Evolutionary conservation across 1,140 invertebrate genomes (phyloP).

Genomic region (Drosophila parvula): DNA sequence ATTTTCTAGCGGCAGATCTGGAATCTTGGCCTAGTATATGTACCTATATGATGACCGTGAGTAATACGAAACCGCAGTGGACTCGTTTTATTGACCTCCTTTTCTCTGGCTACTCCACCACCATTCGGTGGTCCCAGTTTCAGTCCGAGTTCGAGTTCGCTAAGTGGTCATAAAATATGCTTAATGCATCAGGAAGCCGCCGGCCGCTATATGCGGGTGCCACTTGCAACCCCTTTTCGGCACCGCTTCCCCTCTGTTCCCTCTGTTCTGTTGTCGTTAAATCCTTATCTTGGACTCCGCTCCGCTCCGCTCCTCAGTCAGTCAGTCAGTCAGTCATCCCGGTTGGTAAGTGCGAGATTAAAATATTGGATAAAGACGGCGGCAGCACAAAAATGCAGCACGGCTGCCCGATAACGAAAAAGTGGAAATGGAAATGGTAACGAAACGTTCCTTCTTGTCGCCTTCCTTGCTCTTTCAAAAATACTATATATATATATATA

Average conservation of each 20-base stretch:
- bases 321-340: conserved; percentile 42
- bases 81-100: conserved; percentile 64
- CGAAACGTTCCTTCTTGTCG: conserved; percentile 44
- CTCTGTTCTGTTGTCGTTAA: conserved; percentile 46
- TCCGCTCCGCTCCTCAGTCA: conserved; percentile 32
- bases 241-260: conserved; percentile 1
- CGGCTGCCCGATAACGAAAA: conserved; percentile 48
- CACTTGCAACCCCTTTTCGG: conserved; percentile 35
- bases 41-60: conserved; percentile 15
- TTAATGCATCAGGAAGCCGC: conserved; percentile 79
- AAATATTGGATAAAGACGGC: conserved; percentile 77
- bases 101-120: conserved; percentile 19
- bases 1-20: conserved; percentile 24
- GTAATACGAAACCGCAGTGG: conserved; percentile 18
- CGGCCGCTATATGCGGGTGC: conserved; percentile 67
- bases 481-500: conserved; percentile 23
- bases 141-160: conserved; percentile 26
- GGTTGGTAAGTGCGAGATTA: conserved; percentile 80
- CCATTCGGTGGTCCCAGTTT: not conserved
- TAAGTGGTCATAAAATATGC: conserved; percentile 82
- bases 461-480: conserved; percentile 50
- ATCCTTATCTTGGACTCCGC: conserved; percentile 63
- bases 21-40: conserved; percentile 10
- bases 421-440: conserved; percentile 71
- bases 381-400: conserved; percentile 68